A percentile compares a stretch with the other conserved stretches of the same genome.
phyloP scores from a whole-genome alignment of 2,113 vertebrate genomes.

The Mesocricetus auratus region DNA sequence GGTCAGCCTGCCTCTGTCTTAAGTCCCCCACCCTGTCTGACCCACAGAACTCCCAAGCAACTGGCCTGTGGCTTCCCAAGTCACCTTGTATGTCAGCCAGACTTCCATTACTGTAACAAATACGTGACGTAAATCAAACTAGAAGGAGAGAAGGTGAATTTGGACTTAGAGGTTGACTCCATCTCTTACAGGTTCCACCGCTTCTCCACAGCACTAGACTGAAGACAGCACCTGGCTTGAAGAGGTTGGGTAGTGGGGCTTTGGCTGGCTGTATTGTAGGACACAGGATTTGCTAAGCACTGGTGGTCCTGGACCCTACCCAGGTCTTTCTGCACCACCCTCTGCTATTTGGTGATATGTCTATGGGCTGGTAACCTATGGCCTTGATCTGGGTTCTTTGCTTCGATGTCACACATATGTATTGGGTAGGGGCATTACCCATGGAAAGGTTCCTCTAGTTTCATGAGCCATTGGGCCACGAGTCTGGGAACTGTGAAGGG shows the following conservation, averaged over 20 bases:
- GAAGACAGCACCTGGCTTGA: not conserved
- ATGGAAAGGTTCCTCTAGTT: not conserved
- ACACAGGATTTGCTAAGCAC: no score
- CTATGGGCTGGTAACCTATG: no score
- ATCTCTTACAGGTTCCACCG: not conserved
- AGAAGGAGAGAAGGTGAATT: not conserved
- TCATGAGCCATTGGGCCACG: not conserved
- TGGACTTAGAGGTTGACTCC: not conserved
- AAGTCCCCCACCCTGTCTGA: not conserved
- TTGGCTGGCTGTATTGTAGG: not conserved
- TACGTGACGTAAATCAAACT: not conserved
- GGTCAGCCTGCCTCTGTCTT: not conserved
- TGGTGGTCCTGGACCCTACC: no score
- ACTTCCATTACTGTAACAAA: not conserved
- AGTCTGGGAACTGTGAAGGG: not conserved
- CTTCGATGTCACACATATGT: not conserved
- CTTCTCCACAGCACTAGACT: no score
- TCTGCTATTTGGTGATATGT: not conserved
- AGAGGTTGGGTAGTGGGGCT: not conserved
- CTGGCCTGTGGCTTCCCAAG: not conserved
- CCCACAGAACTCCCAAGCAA: not conserved
- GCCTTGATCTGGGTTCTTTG: not conserved
- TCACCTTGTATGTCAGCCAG: not conserved
- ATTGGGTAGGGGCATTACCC: not conserved
- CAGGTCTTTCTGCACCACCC: not conserved